Evolutionary conservation across 64 coral and sea anemone genomes (phyloP), one percentile per base, ranked within the genome.

Genomic region (Actinia tenebrosa): DNA sequence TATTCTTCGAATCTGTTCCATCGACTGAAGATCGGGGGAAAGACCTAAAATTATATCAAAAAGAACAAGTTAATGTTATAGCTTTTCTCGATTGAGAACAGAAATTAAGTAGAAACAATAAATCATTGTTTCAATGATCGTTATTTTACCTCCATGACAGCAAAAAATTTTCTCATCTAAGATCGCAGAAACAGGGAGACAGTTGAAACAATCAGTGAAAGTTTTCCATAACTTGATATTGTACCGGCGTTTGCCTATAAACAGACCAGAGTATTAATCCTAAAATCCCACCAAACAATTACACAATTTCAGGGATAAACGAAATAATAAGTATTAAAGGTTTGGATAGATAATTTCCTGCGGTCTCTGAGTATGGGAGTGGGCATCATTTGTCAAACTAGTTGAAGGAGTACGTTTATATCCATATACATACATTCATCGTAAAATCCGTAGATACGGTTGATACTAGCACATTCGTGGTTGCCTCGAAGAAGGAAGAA

Each of bases 151-250:
- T 95, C 97, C 97, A 88, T 99, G 97, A 86, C 97, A 99, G 86
- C 97, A 99, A 64, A 99, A 99, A 82, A 99, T 99, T 84, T 99
- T 99, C 84, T 99, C 97, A 47, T 99, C 97, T 22, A 99, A 83
- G 55, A 99, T 99, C 19, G 97, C 97, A 56, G 97, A 90, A 53
- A 99, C 93, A 56, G 97, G 97, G 44, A 99, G 89, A 56, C 97
- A 99, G 86, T 99, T 99, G 46, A 99, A 99, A 50, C 97, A 99
- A 71, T 99, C 97, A 10, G 97, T 99, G 44, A 99, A 99, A 27
- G 97, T 99, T 84, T 99, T 99, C 97, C 97, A 99, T 83, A 99
- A 83, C 72, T 99, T 99, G 44, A 99, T 95, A 71, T 99, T 99
- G 84, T 99, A 99, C 44, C 97, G 90, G 86, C 97, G 89, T 95